Percentiles rank a stretch among this genome's conserved stretches.
phyloP scores from a whole-genome alignment of 2,888 invertebrate species.

The Drosophila dives region DNA sequence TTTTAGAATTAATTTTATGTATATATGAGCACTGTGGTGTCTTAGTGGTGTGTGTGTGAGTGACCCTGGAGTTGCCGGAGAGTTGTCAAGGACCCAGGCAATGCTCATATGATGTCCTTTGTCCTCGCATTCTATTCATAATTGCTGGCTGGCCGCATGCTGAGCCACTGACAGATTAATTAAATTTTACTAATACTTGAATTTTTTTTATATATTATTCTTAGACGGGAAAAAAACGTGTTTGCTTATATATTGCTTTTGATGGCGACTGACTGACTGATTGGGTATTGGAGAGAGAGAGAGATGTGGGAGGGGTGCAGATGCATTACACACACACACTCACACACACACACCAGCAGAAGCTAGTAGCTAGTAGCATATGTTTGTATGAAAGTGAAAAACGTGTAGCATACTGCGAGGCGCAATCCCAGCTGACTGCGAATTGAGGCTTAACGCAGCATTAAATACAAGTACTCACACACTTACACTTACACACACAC shows the following conservation, averaged over 20 bases:
- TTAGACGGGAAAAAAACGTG: slow-evolving; percentile 1
- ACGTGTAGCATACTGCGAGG: slow-evolving; percentile 64
- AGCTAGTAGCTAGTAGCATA: slow-evolving; percentile 53
- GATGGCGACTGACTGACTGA: slow-evolving; percentile 25
- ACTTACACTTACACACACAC: slow-evolving; percentile 13
- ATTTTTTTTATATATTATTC: slow-evolving; percentile 14
- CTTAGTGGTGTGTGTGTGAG: slow-evolving; percentile 2
- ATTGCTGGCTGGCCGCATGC: slow-evolving; percentile 51
- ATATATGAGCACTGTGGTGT: slow-evolving; percentile 5
- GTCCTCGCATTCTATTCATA: slow-evolving; percentile 55
- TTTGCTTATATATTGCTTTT: slow-evolving; percentile 55
- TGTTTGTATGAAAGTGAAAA: slow-evolving; percentile 48
- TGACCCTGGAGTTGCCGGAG: slow-evolving; percentile 47
- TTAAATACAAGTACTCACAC: slow-evolving; percentile 56
- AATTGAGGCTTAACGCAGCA: slow-evolving; percentile 54
- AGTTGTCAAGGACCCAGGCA: slow-evolving; percentile 51
- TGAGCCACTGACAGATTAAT: slow-evolving; percentile 64
- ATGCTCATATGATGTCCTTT: slow-evolving; percentile 31
- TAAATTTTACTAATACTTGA: slow-evolving; percentile 68
- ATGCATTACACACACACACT: slow-evolving; percentile 36
- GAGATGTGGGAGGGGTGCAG: background rate
- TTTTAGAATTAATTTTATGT: background rate
- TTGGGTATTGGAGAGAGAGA: background rate
- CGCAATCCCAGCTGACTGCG: slow-evolving; percentile 76
- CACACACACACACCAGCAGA: slow-evolving; percentile 1